These are phyloP conservation scores for Melitaea athalia DNA, from an alignment of 2,888 invertebrate genomes.

Conservation along the genomic window DNA sequence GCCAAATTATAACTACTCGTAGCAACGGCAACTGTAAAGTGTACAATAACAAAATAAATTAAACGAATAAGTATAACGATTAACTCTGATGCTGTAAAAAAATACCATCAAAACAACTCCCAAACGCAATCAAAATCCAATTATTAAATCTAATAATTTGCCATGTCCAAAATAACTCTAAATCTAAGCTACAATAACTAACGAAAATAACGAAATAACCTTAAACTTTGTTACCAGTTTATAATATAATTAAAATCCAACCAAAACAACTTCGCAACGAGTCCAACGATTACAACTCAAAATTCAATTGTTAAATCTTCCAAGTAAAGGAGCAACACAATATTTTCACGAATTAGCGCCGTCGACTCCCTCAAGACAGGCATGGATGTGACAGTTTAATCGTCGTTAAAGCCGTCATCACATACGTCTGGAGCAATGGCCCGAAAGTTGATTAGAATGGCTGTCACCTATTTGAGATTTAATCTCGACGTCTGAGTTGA, in stretches of 20 bases:
- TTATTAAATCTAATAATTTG: too few species aligned
- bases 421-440: slow-evolving; percentile 67
- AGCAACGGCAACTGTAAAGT: too few species aligned
- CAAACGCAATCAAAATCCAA: too few species aligned
- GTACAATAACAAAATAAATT: too few species aligned
- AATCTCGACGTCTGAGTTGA: slow-evolving; percentile 51
- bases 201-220: too few species aligned
- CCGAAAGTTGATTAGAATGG: slow-evolving; percentile 76
- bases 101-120: too few species aligned
- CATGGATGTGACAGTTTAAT: slow-evolving; percentile 70
- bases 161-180: too few species aligned
- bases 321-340: slow-evolving; percentile 37
- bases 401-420: slow-evolving; percentile 72
- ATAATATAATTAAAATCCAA: background rate
- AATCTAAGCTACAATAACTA: too few species aligned
- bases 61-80: too few species aligned
- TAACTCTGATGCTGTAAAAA: too few species aligned
- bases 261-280: background rate
- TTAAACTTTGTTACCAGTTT: background rate
- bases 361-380: slow-evolving; percentile 51
- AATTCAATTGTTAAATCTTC: slow-evolving; percentile 21
- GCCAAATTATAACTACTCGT: too few species aligned
- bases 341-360: slow-evolving; percentile 49
- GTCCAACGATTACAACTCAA: background rate
- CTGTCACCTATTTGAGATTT: slow-evolving; percentile 75